These are phyloP conservation scores for Azemiops feae DNA, from an alignment of 2,113 vertebrate genomes.

Conservation along the genomic window DNA sequence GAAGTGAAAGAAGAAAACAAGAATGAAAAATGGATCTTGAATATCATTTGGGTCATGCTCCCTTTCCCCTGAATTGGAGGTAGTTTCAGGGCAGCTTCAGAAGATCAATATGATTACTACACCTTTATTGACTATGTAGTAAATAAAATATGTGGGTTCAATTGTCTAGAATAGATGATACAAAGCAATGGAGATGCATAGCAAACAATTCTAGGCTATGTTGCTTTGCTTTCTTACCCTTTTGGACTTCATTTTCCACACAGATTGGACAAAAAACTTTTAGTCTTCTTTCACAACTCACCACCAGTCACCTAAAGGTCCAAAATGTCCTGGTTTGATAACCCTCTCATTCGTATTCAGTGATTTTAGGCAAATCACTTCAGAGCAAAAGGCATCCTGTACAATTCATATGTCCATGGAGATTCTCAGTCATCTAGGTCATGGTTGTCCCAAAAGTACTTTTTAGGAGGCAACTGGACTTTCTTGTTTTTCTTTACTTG, in stretches of 20 bases:
- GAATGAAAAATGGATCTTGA: conserved; percentile 12
- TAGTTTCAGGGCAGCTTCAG: conserved; percentile 5
- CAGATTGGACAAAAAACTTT: neutral
- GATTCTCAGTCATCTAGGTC: too few relatives aligned
- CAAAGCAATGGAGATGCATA: neutral
- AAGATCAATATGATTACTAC: neutral
- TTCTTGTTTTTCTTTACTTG: too few relatives aligned
- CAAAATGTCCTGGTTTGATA: neutral
- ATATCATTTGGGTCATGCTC: conserved; percentile 8
- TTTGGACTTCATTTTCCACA: neutral
- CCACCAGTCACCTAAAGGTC: neutral
- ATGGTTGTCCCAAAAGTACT: too few relatives aligned
- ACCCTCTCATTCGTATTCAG: neutral
- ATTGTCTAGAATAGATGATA: neutral
- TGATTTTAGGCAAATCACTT: neutral
- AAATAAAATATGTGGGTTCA: neutral
- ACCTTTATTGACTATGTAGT: neutral
- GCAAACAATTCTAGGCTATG: neutral
- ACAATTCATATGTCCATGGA: too few relatives aligned
- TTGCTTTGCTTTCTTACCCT: neutral
- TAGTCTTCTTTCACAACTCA: neutral
- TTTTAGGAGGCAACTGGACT: too few relatives aligned
- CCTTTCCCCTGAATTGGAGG: neutral
- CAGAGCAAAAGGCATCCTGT: neutral
- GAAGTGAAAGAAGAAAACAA: conserved; percentile 12